Conservation (phyloP, 2,888 invertebrate species). For the Azorinus chamasolen region DNA sequence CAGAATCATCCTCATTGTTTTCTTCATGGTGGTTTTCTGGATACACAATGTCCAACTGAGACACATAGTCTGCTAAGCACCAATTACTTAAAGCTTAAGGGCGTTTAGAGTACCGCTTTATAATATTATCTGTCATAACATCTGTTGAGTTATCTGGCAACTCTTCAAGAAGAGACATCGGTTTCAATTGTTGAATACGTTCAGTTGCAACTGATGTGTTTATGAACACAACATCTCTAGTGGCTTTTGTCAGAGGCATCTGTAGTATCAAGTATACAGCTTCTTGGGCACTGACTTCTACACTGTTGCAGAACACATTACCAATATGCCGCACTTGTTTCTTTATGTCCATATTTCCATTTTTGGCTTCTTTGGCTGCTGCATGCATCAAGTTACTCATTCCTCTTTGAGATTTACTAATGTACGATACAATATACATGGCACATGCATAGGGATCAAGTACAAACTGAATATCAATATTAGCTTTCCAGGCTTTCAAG, state of each 20-base stretch:
- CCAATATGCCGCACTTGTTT: constrained; percentile 42
- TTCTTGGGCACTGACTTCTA: constrained; percentile 42
- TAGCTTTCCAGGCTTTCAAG: constrained; percentile 51
- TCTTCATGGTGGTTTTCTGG: background rate
- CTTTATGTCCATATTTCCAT: constrained; percentile 28
- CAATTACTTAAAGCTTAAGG: background rate
- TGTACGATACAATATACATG: constrained; percentile 61
- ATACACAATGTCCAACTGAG: background rate
- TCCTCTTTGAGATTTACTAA: constrained; percentile 57
- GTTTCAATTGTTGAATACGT: constrained; percentile 3
- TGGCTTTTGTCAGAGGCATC: background rate
- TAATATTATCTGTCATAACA: background rate
- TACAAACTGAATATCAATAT: constrained; percentile 62
- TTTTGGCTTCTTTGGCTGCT: constrained; percentile 43
- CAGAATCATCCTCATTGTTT: background rate
- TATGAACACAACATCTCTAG: background rate
- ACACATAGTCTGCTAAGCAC: constrained; percentile 27
- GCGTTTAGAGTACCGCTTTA: background rate
- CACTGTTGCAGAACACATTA: constrained; percentile 32
- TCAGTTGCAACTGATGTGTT: constrained; percentile 5
- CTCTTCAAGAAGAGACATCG: background rate
- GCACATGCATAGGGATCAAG: constrained; percentile 62
- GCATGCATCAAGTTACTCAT: constrained; percentile 48
- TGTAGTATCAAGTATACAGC: constrained; percentile 17
- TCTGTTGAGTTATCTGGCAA: constrained; percentile 2